Evolutionary conservation across 1,140 invertebrate species (phyloP).

Genomic region (Drosophila cardini): DNA sequence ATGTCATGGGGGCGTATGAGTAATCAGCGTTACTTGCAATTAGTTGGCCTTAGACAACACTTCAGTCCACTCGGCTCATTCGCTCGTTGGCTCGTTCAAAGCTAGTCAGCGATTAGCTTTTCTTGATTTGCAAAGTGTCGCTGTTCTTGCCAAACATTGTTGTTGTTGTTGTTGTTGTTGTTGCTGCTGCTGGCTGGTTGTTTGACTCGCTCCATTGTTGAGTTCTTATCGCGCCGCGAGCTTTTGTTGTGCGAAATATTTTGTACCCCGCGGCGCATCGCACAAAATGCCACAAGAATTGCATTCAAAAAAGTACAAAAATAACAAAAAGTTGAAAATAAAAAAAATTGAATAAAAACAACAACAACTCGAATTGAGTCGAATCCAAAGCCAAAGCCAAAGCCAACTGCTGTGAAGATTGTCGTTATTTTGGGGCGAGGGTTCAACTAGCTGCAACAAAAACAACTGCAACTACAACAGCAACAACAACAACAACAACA

Average conservation of each 20-base stretch:
- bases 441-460: conserved; percentile 46
- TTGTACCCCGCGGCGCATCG: conserved; percentile 67
- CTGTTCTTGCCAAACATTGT: conserved; percentile 5
- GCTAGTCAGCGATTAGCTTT: not conserved
- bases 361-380: conserved; percentile 5
- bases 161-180: conserved; percentile 33
- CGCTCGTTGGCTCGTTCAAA: not conserved
- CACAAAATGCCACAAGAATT: conserved; percentile 72
- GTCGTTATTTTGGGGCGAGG: conserved; percentile 16
- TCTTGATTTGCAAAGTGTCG: conserved; percentile 47
- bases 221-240: conserved; percentile 60
- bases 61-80: not conserved
- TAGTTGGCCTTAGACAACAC: conserved; percentile 64
- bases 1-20: conserved; percentile 69
- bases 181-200: conserved; percentile 24
- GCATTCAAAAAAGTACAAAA: conserved; percentile 41
- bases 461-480: conserved; percentile 26
- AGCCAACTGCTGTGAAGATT: conserved; percentile 43
- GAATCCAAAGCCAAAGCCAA: conserved; percentile 24
- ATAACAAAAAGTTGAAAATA: not conserved
- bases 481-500: conserved; percentile 27
- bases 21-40: conserved; percentile 70
- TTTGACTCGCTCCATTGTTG: conserved; percentile 57
- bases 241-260: conserved; percentile 69
- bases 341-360: conserved; percentile 32